phyloP scores from a whole-genome alignment of 2,888 invertebrate genomes.

The Phyllotreta striolata region DNA sequence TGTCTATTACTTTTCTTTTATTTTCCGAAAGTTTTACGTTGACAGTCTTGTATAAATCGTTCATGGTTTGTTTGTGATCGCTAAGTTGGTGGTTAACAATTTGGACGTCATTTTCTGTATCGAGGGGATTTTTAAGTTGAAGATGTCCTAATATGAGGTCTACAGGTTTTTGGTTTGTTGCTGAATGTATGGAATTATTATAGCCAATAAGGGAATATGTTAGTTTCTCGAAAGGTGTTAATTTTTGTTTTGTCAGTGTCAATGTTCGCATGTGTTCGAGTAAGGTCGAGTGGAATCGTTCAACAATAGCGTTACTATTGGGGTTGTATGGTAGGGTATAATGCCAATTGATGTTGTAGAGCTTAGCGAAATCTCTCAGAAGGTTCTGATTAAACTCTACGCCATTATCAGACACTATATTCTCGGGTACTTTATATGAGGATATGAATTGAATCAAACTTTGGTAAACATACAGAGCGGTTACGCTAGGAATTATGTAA shows the following conservation, averaged over 20 bases:
- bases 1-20: too few relatives aligned
- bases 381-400: slow-evolving; percentile 1
- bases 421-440: background rate
- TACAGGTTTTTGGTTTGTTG: background rate
- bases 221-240: background rate
- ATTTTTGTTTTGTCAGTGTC: too few relatives aligned
- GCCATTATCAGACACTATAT: background rate
- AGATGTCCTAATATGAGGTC: background rate
- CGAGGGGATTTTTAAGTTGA: too few relatives aligned
- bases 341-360: background rate
- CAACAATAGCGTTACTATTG: slow-evolving; percentile 8
- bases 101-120: background rate
- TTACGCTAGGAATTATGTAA: background rate
- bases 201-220: background rate
- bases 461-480: slow-evolving; percentile 13
- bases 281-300: background rate
- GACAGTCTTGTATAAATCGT: background rate
- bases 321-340: slow-evolving; percentile 5
- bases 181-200: background rate
- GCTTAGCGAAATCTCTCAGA: background rate
- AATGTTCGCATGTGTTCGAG: background rate
- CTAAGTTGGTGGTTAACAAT: slow-evolving; percentile 1
- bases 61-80: background rate
- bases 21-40: background rate
- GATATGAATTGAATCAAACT: slow-evolving; percentile 6